A percentile compares a stretch with the other conserved stretches of the same genome.
These are phyloP conservation scores for Bombus waltoni DNA, from an alignment of 1,140 invertebrate species.

Conservation along the genomic window DNA sequence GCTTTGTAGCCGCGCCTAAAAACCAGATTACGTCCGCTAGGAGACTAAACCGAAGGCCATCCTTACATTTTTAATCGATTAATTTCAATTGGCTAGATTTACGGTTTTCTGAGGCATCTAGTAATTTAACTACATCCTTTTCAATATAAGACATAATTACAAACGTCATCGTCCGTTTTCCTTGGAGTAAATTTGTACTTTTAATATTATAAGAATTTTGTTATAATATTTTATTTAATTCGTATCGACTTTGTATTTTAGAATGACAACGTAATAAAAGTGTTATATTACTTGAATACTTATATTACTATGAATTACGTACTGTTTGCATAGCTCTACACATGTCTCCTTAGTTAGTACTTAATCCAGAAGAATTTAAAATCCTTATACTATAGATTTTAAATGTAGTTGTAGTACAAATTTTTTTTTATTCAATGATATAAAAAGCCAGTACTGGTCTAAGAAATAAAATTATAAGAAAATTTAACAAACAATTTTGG, in stretches of 20 bases:
- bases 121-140: not conserved
- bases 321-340: not conserved
- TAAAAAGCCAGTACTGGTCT: not conserved
- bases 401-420: not conserved
- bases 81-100: not conserved
- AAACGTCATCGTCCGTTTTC: too few species aligned
- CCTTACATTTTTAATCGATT: constrained; percentile 49
- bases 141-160: not conserved
- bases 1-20: constrained; percentile 70
- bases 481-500: too few species aligned
- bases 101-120: not conserved
- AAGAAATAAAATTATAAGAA: not conserved
- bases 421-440: not conserved
- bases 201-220: not conserved
- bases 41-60: constrained; percentile 61
- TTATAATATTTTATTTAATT: not conserved
- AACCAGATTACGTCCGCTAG: constrained; percentile 69
- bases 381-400: not conserved
- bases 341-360: not conserved
- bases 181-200: not conserved
- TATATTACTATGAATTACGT: too few species aligned
- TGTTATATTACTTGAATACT: too few species aligned
- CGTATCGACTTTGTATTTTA: not conserved
- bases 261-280: not conserved
- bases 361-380: too few species aligned